These are phyloP conservation scores for Hyles lineata DNA, from an alignment of 2,888 invertebrate species.

Conservation along the genomic window DNA sequence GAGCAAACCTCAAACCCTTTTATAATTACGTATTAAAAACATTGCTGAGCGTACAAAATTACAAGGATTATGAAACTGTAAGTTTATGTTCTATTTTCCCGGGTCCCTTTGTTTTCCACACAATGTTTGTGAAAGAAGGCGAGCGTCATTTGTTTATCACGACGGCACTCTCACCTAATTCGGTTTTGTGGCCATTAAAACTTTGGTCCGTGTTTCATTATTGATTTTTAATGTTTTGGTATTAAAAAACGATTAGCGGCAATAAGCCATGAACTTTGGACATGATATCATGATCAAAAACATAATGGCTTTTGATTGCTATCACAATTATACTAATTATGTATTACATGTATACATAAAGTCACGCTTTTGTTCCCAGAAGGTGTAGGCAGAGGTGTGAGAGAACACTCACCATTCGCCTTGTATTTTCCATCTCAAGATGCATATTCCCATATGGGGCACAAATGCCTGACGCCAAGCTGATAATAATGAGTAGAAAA, in stretches of 20 bases:
- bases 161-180: background rate
- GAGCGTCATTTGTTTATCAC: slow-evolving; percentile 22
- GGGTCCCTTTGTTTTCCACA: slow-evolving; percentile 9
- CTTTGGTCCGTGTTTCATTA: background rate
- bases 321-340: too few relatives aligned
- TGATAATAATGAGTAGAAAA: too few relatives aligned
- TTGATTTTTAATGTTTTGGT: slow-evolving; percentile 5
- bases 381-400: too few relatives aligned
- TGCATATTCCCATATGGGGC: too few relatives aligned
- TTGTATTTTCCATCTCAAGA: too few relatives aligned
- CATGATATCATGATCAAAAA: too few relatives aligned
- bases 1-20: slow-evolving; percentile 6
- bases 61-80: slow-evolving; percentile 25
- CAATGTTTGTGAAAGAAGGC: slow-evolving; percentile 19
- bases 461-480: too few relatives aligned
- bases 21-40: slow-evolving; percentile 14
- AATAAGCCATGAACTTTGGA: too few relatives aligned
- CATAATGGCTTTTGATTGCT: too few relatives aligned
- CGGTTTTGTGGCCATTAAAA: slow-evolving; percentile 16
- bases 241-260: background rate
- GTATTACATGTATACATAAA: too few relatives aligned
- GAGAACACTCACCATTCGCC: too few relatives aligned
- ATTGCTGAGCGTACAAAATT: slow-evolving; percentile 16
- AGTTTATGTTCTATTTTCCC: background rate
- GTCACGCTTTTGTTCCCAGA: too few relatives aligned